Evolutionary conservation across 2,888 invertebrate genomes (phyloP).

Genomic region (Napeogenes sylphis): DNA sequence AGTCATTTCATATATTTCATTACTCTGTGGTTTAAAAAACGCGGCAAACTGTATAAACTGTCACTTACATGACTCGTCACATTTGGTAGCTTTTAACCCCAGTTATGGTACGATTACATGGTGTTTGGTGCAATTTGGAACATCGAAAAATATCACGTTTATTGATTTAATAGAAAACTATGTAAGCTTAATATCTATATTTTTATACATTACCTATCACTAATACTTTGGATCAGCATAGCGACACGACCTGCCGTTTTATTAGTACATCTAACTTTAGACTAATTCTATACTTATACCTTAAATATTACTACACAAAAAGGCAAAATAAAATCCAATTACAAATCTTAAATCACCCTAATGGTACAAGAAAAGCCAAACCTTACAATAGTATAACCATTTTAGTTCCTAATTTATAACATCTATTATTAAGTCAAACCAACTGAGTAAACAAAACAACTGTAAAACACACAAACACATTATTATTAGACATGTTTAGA

Average conservation of each 20-base stretch:
- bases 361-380: too few relatives aligned
- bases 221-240: too few relatives aligned
- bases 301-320: too few relatives aligned
- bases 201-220: too few relatives aligned
- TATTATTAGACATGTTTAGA: conserved; percentile 41
- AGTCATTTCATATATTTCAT: conserved; percentile 1
- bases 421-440: conserved; percentile 30
- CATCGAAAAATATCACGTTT: neutral
- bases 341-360: too few relatives aligned
- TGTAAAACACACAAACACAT: conserved; percentile 41
- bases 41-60: conserved; percentile 4
- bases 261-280: too few relatives aligned
- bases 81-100: conserved; percentile 44
- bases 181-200: too few relatives aligned
- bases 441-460: conserved; percentile 43
- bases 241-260: too few relatives aligned
- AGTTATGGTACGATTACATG: conserved; percentile 30
- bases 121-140: neutral
- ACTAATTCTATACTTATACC: too few relatives aligned
- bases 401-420: neutral
- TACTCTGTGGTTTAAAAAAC: conserved; percentile 5
- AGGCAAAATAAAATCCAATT: too few relatives aligned
- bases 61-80: conserved; percentile 42
- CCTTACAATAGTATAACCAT: too few relatives aligned
- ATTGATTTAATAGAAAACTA: too few relatives aligned